Base-by-base conservation (phyloP, 2,797 vertebrate species). In the Oreochromis grahami region DNA sequence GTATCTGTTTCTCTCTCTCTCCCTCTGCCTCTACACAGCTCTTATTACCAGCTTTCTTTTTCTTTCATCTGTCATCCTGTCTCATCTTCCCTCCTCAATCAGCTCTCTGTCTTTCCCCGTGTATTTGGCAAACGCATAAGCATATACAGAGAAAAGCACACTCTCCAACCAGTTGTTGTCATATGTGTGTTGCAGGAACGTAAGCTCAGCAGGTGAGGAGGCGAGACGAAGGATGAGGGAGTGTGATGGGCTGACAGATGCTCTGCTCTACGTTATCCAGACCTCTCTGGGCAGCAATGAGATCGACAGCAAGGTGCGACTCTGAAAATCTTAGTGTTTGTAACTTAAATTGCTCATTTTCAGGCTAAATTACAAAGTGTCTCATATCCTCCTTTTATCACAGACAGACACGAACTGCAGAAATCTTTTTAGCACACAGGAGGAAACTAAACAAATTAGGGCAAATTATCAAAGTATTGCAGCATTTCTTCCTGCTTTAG, bases 121-220 rank as follows among this genome's bases (percentile, higher is more conserved):
- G 82, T 60, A 5, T 51, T 87, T 81, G 65, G 55, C 77, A 86
- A 87, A 86, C 15, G 36, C 76, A 29, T 19, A 78, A 15, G 34
- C 43, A 72, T 36, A 78, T 14, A 76, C 19, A 52, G 7, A n/a
- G 5, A 70, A 43, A 50, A 36, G 58, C 15, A 17, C 26, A 56
- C n/a, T 76, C 15, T 79, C 80, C 80, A 24, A 81, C 68, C 70
- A 19, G 3, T 50, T 7, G 78, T 85, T 24, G 70, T 60, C 51
- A 70, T 38, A 26, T 90, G 29, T 92, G 83, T 84, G 65, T 92
- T 96, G 41, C 96, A 99, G 98, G 97, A 99, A 99, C 87, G 98
- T 99, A 93, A 99, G 98, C 94, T 99, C 98, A 8, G 98, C 98
- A 36, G 98, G 98, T 89, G 98, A 99, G 93, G 98, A 99, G 96